Evolutionary conservation across 2,888 invertebrate genomes (phyloP).

Genomic region (Cyaniris semiargus): DNA sequence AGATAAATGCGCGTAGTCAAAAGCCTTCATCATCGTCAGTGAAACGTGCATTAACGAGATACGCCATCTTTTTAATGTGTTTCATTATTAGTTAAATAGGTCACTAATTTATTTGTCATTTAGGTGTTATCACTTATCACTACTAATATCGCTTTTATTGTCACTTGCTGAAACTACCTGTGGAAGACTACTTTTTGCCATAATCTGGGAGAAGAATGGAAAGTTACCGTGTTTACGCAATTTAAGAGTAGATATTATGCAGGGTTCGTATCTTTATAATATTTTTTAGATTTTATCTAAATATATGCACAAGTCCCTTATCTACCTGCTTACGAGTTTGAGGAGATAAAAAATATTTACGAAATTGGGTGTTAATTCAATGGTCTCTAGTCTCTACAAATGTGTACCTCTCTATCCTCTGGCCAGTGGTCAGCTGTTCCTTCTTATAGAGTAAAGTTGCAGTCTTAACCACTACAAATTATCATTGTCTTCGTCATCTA

Average conservation of each 20-base stretch:
- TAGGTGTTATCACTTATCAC: not conserved
- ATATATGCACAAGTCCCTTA: not conserved
- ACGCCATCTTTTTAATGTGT: not conserved
- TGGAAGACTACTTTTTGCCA: not conserved
- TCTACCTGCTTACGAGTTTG: not conserved
- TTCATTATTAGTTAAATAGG: not conserved
- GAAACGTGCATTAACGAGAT: not conserved
- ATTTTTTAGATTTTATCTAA: not conserved
- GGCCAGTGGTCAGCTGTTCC: not conserved
- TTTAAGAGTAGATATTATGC: no score
- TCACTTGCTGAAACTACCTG: not conserved
- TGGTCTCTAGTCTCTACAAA: not conserved
- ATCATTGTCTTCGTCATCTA: no score
- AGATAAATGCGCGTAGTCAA: no score
- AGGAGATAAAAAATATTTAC: not conserved
- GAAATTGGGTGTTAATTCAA: not conserved
- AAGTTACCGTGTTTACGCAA: no score
- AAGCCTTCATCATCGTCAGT: no score
- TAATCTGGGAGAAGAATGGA: not conserved
- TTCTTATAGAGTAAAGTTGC: not conserved
- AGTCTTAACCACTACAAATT: no score
- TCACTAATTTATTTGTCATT: conserved; percentile 6
- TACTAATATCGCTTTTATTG: not conserved
- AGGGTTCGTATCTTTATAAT: no score
- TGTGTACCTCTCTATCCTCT: not conserved